phyloP scores from a whole-genome alignment of 2,888 invertebrate species.

The Cerastis rubricosa region DNA sequence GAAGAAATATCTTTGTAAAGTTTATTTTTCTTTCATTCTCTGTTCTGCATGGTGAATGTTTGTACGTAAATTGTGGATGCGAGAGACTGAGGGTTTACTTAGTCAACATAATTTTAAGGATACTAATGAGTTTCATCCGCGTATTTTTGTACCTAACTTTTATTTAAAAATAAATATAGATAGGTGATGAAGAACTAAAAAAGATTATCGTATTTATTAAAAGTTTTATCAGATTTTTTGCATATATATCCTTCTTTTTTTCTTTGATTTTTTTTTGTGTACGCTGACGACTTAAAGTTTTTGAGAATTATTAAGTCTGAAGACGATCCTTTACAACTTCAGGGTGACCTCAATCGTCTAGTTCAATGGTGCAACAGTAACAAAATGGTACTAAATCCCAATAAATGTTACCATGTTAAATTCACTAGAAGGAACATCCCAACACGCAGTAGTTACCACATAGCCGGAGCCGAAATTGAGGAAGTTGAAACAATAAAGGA shows the following conservation, averaged over 20 bases:
- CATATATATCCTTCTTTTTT: neutral
- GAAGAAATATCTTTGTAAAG: constrained; percentile 37
- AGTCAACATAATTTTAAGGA: constrained; percentile 45
- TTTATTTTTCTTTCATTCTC: constrained; percentile 52
- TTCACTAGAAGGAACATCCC: too few relatives aligned
- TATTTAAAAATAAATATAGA: neutral
- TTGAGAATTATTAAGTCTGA: too few relatives aligned
- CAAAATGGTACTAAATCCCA: too few relatives aligned
- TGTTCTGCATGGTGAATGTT: constrained; percentile 37
- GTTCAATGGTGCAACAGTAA: too few relatives aligned
- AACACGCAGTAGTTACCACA: too few relatives aligned
- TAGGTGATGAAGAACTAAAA: neutral
- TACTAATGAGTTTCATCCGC: constrained; percentile 51
- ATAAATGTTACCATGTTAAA: too few relatives aligned
- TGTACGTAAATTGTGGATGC: constrained; percentile 37
- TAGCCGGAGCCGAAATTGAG: too few relatives aligned
- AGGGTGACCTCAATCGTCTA: too few relatives aligned
- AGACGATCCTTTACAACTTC: too few relatives aligned
- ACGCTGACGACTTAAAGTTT: too few relatives aligned
- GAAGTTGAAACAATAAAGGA: too few relatives aligned
- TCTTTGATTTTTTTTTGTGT: too few relatives aligned
- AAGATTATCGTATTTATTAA: neutral
- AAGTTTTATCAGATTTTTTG: neutral
- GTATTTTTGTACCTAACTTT: neutral
- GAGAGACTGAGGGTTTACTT: constrained; percentile 45